Evolutionary conservation across 2,113 vertebrate genomes (phyloP).

Genomic region (Nibea albiflora): DNA sequence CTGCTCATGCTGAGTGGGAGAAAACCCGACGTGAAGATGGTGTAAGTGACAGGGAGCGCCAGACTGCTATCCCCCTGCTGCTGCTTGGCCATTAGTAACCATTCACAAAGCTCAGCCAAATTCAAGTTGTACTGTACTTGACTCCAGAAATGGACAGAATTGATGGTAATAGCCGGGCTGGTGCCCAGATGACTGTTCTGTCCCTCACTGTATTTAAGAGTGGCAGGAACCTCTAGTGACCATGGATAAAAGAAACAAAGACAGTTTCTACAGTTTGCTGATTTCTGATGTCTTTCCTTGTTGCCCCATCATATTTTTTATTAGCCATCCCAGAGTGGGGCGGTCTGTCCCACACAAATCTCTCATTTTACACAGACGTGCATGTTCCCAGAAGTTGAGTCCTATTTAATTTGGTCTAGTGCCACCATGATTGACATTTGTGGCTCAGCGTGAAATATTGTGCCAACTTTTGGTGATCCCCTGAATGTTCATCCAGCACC

Average conservation of each 20-base stretch:
- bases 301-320: no score
- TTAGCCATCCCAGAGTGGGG: no score
- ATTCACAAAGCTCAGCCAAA: conserved; percentile 37
- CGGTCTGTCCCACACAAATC: no score
- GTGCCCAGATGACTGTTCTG: conserved; percentile 32
- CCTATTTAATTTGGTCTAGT: no score
- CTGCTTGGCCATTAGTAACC: conserved; percentile 50
- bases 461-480: no score
- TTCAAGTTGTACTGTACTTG: conserved; percentile 21
- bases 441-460: neutral
- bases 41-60: conserved; percentile 51
- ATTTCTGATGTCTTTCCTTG: neutral
- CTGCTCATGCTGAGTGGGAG: conserved; percentile 62
- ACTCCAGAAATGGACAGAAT: conserved; percentile 43
- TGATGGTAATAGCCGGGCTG: conserved; percentile 38
- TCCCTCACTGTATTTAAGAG: conserved; percentile 34
- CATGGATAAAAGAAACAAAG: conserved; percentile 2
- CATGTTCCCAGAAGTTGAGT: no score
- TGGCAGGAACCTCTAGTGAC: conserved; percentile 50
- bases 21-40: conserved; percentile 62
- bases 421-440: neutral
- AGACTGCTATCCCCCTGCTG: conserved; percentile 61
- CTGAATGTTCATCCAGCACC: no score
- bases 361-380: neutral
- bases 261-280: neutral